Evolutionary conservation across 2,888 invertebrate species (phyloP), one percentile per base, ranked within the genome.

Genomic region (Reticulitermes lucifugus): DNA sequence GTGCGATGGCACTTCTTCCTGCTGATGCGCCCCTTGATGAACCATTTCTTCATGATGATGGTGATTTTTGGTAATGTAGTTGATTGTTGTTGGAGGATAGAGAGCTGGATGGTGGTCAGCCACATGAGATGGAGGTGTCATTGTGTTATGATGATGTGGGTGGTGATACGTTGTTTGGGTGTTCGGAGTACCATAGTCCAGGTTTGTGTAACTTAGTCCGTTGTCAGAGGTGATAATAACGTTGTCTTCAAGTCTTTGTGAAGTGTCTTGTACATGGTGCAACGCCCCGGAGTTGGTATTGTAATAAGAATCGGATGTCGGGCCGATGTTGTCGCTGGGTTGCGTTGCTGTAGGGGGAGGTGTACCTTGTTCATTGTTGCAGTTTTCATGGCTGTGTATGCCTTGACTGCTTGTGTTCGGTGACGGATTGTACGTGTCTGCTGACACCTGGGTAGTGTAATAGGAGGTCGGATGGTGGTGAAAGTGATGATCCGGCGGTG

Each of bases 131-230:
- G 87, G 79, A 83, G 86, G 82, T 82, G 75, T 84, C 70, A 79
- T 86, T 55, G 86, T 86, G 81, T 86, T 86, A 65, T 83, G 87
- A 77, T 86, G 87, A 79, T 82, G 84, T 86, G 82, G 87, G 60
- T 86, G 89, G 88, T 89, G 77, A 83, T 88, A 91, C 6, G 3
- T 29, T 51, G 14, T 25, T 65, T 60, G 81, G n/a, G 91, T 85
- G 87, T 86, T 93, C 89, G 92, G 90, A 83, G 91, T 90, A 6
- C 94, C 93, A 89, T 96, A 97, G 90, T 98, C 97, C 88, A 98
- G 91, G 90, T 97, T 97, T 0, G 97, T 97, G 90, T 98, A 98
- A 90, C 97, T 97, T 86, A 98, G 92, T 0, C 97, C 97, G 73
- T 96, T 95, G 89, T 96, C 96, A 0, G 96, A 95, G 89, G 95